Conservation (phyloP, 2,113 vertebrate species). For the Chroicocephalus ridibundus region DNA sequence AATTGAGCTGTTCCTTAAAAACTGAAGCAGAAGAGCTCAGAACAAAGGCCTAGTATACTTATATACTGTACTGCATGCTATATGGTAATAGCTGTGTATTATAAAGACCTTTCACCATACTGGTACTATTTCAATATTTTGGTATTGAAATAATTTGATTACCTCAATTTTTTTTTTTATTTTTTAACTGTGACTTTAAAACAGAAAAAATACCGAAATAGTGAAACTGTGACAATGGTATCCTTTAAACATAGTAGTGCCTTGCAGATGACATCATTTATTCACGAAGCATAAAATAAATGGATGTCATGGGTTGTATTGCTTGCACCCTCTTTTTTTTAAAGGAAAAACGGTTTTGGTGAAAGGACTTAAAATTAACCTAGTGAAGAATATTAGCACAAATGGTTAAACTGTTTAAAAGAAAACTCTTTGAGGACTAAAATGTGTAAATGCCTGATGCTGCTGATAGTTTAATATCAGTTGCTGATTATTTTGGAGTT, state of each 20-base stretch:
- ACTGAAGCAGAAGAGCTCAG: constrained; percentile 17
- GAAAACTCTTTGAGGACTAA: constrained; percentile 77
- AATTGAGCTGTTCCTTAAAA: constrained; percentile 67
- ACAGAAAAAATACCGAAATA: constrained; percentile 61
- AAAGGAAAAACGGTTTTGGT: constrained; percentile 79
- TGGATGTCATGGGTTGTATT: constrained; percentile 54
- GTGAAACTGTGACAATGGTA: constrained; percentile 67
- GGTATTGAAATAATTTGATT: constrained; percentile 78
- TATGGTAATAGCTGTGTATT: constrained; percentile 61
- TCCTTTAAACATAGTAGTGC: constrained; percentile 74
- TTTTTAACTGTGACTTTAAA: constrained; percentile 83
- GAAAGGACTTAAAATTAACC: constrained; percentile 83
- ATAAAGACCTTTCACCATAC: constrained; percentile 90
- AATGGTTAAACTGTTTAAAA: constrained; percentile 34
- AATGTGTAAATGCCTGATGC: constrained; percentile 56
- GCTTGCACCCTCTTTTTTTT: constrained; percentile 11
- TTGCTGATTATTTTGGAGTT: constrained; percentile 39
- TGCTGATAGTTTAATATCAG: constrained; percentile 28
- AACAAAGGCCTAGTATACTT: constrained; percentile 23
- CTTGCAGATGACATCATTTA: constrained; percentile 70
- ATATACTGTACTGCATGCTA: constrained; percentile 62
- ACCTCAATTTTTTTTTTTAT: constrained; percentile 73
- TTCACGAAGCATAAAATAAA: constrained; percentile 21
- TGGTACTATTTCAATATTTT: constrained; percentile 73
- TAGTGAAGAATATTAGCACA: constrained; percentile 69